A percentile compares a stretch with the other conserved stretches of the same genome.
Conservation (phyloP, 2,797 vertebrate genomes). For the Acrocephalus scirpaceus region DNA sequence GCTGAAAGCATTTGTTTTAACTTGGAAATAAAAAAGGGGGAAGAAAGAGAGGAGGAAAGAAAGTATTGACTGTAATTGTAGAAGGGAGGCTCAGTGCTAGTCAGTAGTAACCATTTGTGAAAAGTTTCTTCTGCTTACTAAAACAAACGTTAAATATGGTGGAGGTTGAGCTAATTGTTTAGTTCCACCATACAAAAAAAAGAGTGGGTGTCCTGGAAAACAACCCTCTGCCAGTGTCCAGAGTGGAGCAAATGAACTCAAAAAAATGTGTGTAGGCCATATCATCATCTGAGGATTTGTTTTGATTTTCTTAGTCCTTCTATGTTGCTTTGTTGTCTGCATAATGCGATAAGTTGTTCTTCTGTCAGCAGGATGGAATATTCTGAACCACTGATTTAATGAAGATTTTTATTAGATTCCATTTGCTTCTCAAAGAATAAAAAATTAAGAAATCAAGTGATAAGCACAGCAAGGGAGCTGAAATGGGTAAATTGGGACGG, state of each 20-base stretch:
- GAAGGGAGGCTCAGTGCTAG: background rate
- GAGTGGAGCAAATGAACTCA: slow-evolving; percentile 19
- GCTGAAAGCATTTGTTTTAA: background rate
- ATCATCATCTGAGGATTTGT: slow-evolving; percentile 20
- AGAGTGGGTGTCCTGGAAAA: slow-evolving; percentile 15
- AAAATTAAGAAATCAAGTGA: background rate
- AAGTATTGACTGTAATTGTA: background rate
- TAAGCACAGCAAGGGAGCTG: background rate
- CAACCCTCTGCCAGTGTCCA: background rate
- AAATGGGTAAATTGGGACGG: background rate
- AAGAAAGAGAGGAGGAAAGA: background rate
- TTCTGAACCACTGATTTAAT: background rate
- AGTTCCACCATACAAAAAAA: background rate
- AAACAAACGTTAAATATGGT: background rate
- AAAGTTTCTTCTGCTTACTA: slow-evolving; percentile 5
- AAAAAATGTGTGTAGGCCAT: slow-evolving; percentile 70
- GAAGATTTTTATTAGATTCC: background rate
- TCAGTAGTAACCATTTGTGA: background rate
- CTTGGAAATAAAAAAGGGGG: background rate
- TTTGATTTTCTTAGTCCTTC: background rate
- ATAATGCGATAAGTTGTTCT: background rate
- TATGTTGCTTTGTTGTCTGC: background rate
- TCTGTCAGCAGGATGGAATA: slow-evolving; percentile 6
- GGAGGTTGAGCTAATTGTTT: background rate
- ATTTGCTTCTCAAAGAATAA: background rate